Evolutionary conservation across 2,888 invertebrate genomes (phyloP), one percentile per base, ranked within the genome.

Genomic region (Tenthredo distinguenda): DNA sequence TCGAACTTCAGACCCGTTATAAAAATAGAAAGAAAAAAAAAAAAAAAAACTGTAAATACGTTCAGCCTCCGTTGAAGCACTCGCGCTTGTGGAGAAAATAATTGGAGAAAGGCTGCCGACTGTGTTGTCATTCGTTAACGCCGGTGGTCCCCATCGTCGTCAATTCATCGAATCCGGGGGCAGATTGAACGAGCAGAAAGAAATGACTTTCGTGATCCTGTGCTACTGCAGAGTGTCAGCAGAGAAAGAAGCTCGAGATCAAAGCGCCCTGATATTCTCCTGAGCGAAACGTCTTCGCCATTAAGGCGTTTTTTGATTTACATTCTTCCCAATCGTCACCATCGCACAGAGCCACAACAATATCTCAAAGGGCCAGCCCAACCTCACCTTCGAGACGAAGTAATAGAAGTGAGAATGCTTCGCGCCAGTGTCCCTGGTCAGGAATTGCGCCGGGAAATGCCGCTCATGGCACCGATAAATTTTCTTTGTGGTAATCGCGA

Each of bases 111-210:
- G 6, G 21, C 43, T 40, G 12, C 43, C 74, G 43, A 40, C 47
- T 21, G 12, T 12, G 40, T 74, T 43, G 74, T 74, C 31, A 40
- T 74, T 74, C 74, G 74, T 74, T 74, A 74, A 43, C 43, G 40
- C 21, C 43, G 74, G 9, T 74, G 40, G n/a, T 74, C 43, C 40
- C 15, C 74, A 40, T n/a, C 26, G 74, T 74, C 15, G 43, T 47
- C 21, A 43, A 74, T 74, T 74, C 74, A 74, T 74, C 26, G 74
- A 47, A 74, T 40, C 68, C 18, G 1, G 6, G 15, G 43, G 43
- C 43, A 26, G 12, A 47, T 74, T 43, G 74, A 62, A 62, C 62
- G 62, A 74, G 21, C 12, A 74, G 74, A 43, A 47, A 74, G 40
- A 31, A 74, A 74, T 74, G 43, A 21, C 31, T 74, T 43, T 43